phyloP scores from a whole-genome alignment of 2,113 vertebrate genomes.

The Hoplias malabaricus region DNA sequence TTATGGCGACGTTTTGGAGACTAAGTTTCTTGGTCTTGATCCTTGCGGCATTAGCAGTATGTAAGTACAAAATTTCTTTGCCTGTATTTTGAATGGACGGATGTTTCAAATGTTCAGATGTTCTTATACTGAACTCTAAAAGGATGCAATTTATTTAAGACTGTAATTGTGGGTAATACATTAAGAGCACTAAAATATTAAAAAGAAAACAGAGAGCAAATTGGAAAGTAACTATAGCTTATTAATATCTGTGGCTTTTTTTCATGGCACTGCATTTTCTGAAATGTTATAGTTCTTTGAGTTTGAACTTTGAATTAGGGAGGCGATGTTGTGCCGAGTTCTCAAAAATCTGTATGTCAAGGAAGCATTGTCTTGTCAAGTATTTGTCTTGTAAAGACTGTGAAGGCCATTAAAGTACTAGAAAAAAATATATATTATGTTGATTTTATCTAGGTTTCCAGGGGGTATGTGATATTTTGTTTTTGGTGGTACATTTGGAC shows the following conservation, averaged over 20 bases:
- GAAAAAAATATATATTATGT: neutral
- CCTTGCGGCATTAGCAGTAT: slow-evolving; percentile 62
- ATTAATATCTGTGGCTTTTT: neutral
- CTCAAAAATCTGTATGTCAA: neutral
- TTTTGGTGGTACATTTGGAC: neutral
- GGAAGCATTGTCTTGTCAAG: neutral
- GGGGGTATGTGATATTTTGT: neutral
- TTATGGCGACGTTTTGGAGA: slow-evolving; percentile 81
- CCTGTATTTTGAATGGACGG: neutral
- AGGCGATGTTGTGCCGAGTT: neutral
- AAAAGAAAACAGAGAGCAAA: neutral
- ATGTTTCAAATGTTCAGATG: neutral
- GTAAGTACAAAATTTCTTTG: slow-evolving; percentile 65
- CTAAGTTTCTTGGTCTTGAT: slow-evolving; percentile 75
- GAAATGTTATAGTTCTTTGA: neutral
- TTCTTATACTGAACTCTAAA: neutral
- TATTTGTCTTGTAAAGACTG: neutral
- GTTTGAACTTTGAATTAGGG: neutral
- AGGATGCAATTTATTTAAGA: neutral
- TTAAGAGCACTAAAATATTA: neutral
- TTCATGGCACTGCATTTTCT: neutral
- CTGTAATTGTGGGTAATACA: neutral
- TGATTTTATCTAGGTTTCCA: neutral
- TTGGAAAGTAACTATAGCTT: neutral
- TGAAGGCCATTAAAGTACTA: neutral